Percentiles rank a stretch among this genome's conserved stretches.
Evolutionary conservation across 2,797 vertebrate genomes (phyloP).

Genomic region (Anolis apletophallus): DNA sequence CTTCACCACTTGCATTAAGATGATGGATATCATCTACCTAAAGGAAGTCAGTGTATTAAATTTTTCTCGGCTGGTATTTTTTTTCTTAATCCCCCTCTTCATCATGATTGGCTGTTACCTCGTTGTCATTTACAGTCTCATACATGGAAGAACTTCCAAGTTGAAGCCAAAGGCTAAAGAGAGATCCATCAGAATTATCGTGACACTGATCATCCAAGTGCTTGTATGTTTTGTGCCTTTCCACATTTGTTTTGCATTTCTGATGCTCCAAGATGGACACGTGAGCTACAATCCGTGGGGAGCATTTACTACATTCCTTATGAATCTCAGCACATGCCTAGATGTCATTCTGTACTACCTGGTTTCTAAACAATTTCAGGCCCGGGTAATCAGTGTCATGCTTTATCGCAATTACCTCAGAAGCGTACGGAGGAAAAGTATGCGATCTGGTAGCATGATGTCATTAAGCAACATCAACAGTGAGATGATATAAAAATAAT

Average conservation of each 20-base stretch:
- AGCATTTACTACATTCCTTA: conserved; percentile 92
- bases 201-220: conserved; percentile 91
- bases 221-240: conserved; percentile 94
- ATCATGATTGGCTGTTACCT: conserved; percentile 95
- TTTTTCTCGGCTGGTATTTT: conserved; percentile 88
- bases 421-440: conserved; percentile 92
- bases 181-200: conserved; percentile 94
- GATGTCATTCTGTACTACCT: conserved; percentile 97
- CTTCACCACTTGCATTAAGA: conserved; percentile 91
- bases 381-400: conserved; percentile 95
- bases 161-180: conserved; percentile 96
- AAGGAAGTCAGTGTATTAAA: conserved; percentile 84
- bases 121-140: conserved; percentile 90
- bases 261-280: conserved; percentile 77
- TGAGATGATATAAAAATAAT: conserved; percentile 85
- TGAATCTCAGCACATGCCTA: conserved; percentile 94
- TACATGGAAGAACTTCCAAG: conserved; percentile 89
- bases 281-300: conserved; percentile 85
- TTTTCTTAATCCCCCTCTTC: conserved; percentile 90
- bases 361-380: conserved; percentile 98
- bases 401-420: conserved; percentile 95
- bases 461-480: conserved; percentile 93
- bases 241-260: conserved; percentile 86
- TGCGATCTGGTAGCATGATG: conserved; percentile 86
- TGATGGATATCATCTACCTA: conserved; percentile 89